phyloP scores from a whole-genome alignment of 2,888 invertebrate genomes.

The Loripinus fragilis region DNA sequence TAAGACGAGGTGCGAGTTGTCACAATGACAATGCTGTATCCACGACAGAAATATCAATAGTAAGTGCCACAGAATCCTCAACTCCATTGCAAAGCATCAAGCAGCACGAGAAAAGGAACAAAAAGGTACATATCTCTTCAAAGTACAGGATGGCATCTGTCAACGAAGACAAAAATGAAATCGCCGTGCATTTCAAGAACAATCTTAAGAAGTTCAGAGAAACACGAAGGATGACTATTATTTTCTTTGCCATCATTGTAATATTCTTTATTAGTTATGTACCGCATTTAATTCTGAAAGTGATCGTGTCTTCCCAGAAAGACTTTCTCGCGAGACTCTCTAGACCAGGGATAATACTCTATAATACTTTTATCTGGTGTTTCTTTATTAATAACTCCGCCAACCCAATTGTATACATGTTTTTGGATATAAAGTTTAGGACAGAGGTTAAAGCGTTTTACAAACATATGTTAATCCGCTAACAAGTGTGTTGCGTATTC shows the following conservation, averaged over 20 bases:
- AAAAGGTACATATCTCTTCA: not conserved
- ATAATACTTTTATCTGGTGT: constrained; percentile 70
- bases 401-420: constrained; percentile 74
- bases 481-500: too few species aligned
- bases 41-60: not conserved
- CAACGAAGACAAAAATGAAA: not conserved
- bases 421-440: constrained; percentile 69
- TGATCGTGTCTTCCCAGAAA: constrained; percentile 58
- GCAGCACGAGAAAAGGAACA: not conserved
- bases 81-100: not conserved
- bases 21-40: not conserved
- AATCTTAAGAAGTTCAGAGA: not conserved
- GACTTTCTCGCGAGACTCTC: constrained; percentile 51
- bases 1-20: not conserved
- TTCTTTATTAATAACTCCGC: constrained; percentile 72
- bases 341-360: constrained; percentile 51
- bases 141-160: not conserved
- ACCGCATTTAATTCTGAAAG: constrained; percentile 66
- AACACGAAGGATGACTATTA: constrained; percentile 61
- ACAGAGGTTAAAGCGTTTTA: constrained; percentile 51
- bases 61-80: not conserved
- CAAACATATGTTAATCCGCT: not conserved
- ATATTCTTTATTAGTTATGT: constrained; percentile 71
- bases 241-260: constrained; percentile 66
- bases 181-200: not conserved